phyloP scores from a whole-genome alignment of 2,888 invertebrate species.

The Leptinotarsa haldemani region DNA sequence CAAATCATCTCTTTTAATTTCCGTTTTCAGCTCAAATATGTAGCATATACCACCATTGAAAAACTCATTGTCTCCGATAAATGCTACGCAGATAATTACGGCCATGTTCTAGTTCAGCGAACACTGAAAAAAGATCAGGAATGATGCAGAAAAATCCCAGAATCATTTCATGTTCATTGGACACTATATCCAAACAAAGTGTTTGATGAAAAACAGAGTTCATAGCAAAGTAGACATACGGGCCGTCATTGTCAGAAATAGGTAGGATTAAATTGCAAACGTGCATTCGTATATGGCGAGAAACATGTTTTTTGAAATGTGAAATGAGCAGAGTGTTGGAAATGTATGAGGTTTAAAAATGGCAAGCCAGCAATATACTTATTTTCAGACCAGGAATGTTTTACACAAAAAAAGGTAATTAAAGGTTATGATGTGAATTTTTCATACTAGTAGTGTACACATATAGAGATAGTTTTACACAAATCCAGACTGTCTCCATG shows the following conservation, averaged over 20 bases:
- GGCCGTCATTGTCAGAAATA: neutral
- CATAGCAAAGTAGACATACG: slow-evolving; percentile 5
- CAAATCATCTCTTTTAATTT: too few species aligned
- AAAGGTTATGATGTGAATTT: too few species aligned
- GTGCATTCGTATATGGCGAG: neutral
- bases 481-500: too few species aligned
- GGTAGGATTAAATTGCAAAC: slow-evolving; percentile 1
- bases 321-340: neutral
- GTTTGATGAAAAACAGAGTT: slow-evolving; percentile 16
- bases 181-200: slow-evolving; percentile 9
- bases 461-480: too few species aligned
- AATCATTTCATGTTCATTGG: slow-evolving; percentile 14
- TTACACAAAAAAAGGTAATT: too few species aligned
- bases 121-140: neutral
- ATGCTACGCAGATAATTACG: neutral
- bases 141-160: neutral
- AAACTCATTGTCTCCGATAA: neutral
- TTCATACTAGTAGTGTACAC: too few species aligned
- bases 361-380: too few species aligned
- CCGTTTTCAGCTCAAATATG: too few species aligned
- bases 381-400: too few species aligned
- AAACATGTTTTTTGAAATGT: slow-evolving; percentile 5
- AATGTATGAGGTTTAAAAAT: neutral
- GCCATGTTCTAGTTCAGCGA: neutral
- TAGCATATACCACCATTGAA: neutral